Base-by-base conservation (phyloP, 1,140 invertebrate species). In the Drosophila melanica region DNA sequence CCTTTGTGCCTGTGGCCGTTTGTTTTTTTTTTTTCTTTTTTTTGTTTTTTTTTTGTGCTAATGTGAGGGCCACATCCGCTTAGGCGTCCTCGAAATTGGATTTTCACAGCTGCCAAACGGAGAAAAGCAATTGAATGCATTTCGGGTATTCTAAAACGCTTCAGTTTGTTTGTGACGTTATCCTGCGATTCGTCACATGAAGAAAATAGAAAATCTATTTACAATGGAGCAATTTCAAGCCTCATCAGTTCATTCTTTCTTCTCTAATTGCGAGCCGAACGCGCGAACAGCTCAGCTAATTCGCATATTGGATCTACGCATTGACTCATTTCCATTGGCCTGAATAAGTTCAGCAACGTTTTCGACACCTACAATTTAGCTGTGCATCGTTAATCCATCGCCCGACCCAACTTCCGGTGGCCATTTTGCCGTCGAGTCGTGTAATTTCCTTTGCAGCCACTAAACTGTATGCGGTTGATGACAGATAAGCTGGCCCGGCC, bases 381-480 rank as follows among this genome's bases (percentile, higher is more conserved):
- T 50, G 27, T 27, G 37, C 14, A 42, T 42, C 55, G 53, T 68
- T 60, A 74, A 74, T 55, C 78, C 44, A 41, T 64, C 51, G 66
- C 53, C 35, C 59, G 33, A 18, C 41, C 14, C 44, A 51, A 87
- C 79, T 74, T 87, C 82, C 79, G 84, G 57, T 81, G 72, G 84
- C 82, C 82, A 87, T 87, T 89, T 87, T 79, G 82, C 64, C 55
- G 57, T 54, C 55, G 74, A 68, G 65, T 70, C 79, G 75, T 73
- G 82, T 79, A 81, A 86, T 86, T 86, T 87, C 82, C 75, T 87
- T 79, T 64, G 47, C 70, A 60, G 75, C 82, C 82, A 86, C 82
- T 86, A 89, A 86, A 89, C 79, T 86, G 82, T 82, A 73, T 87
- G 82, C 69, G 82, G 84, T 86, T 79, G 82, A 86, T 89, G 82